Percentiles rank a stretch among this genome's conserved stretches.
phyloP scores from a whole-genome alignment of 2,888 invertebrate species.

The Hirtodrosophila cameraria region DNA sequence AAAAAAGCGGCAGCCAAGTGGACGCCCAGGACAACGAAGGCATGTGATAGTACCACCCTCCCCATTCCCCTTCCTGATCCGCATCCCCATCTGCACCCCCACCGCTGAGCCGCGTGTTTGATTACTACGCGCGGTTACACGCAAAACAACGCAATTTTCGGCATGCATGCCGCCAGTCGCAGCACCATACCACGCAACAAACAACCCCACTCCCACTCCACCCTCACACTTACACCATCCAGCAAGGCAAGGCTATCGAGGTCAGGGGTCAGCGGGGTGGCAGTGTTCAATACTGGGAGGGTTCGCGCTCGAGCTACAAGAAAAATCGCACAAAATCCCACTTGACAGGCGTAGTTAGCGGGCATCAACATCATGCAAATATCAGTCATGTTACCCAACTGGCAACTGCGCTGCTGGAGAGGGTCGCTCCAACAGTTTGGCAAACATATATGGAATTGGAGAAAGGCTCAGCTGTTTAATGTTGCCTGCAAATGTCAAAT shows the following conservation, averaged over 20 bases:
- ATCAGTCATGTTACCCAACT: constrained; percentile 73
- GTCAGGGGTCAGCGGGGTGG: constrained; percentile 6
- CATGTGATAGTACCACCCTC: constrained; percentile 48
- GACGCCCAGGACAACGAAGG: constrained; percentile 34
- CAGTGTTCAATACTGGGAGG: constrained; percentile 68
- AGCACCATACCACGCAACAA: constrained; percentile 25
- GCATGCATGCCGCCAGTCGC: constrained; percentile 74
- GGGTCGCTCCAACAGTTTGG: constrained; percentile 41
- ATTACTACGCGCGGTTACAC: constrained; percentile 84
- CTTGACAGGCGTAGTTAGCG: constrained; percentile 83
- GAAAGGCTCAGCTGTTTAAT: too few relatives aligned
- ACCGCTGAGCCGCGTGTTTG: constrained; percentile 64
- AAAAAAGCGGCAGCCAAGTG: not conserved
- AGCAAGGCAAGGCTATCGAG: constrained; percentile 6
- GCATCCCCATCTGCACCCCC: not conserved
- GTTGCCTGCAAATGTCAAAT: too few relatives aligned
- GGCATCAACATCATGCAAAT: constrained; percentile 77
- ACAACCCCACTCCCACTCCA: constrained; percentile 12
- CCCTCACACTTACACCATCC: constrained; percentile 7
- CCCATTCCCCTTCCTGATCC: not conserved
- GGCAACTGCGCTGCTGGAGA: constrained; percentile 23
- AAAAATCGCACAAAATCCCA: constrained; percentile 83
- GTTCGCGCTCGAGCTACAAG: constrained; percentile 74
- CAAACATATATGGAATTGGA: too few relatives aligned
- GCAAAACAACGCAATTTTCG: constrained; percentile 82